A percentile compares a stretch with the other conserved stretches of the same genome.
These are phyloP conservation scores for Megaustenia siamemsis DNA, from an alignment of 2,888 invertebrate genomes.

Conservation along the genomic window DNA sequence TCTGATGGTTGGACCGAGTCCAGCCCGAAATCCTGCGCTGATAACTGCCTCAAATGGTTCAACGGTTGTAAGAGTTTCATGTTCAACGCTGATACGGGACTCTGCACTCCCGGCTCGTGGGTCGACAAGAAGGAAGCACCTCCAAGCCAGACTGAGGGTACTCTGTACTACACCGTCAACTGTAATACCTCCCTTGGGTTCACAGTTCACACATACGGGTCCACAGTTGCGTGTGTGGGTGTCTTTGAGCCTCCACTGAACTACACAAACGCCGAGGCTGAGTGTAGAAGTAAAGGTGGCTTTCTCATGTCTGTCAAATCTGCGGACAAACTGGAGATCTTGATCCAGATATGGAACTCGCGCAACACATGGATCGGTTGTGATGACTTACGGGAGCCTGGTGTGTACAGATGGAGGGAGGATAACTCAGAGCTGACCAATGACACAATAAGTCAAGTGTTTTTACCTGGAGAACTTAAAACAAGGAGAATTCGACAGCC, in stretches of 20 bases:
- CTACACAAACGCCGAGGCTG: background rate
- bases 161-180: background rate
- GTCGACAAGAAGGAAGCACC: background rate
- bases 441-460: too few species aligned
- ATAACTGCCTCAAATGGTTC: background rate
- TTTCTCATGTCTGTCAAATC: background rate
- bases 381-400: background rate
- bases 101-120: constrained; percentile 21
- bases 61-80: background rate
- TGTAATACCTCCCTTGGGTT: background rate
- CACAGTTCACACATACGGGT: background rate
- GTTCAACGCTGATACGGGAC: background rate
- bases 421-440: background rate
- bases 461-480: too few species aligned
- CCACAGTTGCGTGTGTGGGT: background rate
- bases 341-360: background rate
- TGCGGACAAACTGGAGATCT: background rate
- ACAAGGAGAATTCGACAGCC: too few species aligned
- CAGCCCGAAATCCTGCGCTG: background rate
- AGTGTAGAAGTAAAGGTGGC: background rate
- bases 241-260: background rate
- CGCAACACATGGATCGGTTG: background rate
- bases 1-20: background rate
- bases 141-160: background rate
- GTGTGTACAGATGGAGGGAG: background rate